A percentile compares a stretch with the other conserved stretches of the same genome.
phyloP scores from a whole-genome alignment of 2,888 invertebrate genomes.

The Stenurella melanura region DNA sequence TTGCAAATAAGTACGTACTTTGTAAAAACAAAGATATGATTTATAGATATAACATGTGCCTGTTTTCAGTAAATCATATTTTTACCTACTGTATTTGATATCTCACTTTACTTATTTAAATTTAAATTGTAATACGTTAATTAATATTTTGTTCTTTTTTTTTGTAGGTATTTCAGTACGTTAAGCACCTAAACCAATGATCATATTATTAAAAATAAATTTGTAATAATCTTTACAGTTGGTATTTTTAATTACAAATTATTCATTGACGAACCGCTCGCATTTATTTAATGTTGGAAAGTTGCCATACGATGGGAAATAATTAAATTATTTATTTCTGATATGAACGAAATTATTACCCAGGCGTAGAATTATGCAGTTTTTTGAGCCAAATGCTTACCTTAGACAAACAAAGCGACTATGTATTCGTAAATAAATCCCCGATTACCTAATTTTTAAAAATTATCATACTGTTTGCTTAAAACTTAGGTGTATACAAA shows the following conservation, averaged over 20 bases:
- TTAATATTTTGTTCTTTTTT: too few species aligned
- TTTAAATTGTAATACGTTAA: too few species aligned
- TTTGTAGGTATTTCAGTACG: too few species aligned
- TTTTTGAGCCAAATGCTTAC: not conserved
- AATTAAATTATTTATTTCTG: not conserved
- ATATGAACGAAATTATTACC: not conserved
- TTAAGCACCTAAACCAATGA: too few species aligned
- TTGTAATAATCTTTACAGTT: not conserved
- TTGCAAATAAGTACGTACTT: too few species aligned
- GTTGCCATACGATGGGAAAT: not conserved
- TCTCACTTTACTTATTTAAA: too few species aligned
- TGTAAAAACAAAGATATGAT: too few species aligned
- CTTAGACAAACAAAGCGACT: not conserved
- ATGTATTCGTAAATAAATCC: conserved; percentile 16
- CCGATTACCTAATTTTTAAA: conserved; percentile 3
- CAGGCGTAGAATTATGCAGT: not conserved
- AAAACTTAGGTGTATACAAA: not conserved
- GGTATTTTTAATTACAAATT: not conserved
- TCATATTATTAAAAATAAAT: not conserved
- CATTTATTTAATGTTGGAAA: not conserved
- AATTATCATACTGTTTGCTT: conserved; percentile 7
- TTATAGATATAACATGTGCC: too few species aligned
- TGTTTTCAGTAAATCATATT: too few species aligned
- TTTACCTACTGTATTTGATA: too few species aligned
- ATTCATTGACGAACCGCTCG: not conserved